Conservation (phyloP, 2,113 vertebrate species). For the Paralichthys olivaceus region DNA sequence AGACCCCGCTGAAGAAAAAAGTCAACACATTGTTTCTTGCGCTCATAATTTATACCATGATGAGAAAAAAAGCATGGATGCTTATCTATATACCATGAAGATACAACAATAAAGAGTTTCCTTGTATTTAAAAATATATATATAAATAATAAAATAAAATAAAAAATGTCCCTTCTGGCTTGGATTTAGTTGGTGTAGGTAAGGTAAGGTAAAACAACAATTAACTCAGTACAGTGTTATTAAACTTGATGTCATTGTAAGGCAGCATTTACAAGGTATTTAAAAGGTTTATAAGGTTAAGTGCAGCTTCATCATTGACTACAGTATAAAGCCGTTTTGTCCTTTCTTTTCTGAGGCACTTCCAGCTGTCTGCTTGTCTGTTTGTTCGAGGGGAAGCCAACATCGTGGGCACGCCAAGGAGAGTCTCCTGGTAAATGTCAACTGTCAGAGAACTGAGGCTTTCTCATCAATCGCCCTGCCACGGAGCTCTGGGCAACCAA, state of each 20-base stretch:
- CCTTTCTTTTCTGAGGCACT: conserved; percentile 40
- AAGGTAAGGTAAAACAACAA: neutral
- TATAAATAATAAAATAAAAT: neutral
- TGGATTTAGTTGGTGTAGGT: neutral
- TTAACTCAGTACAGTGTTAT: neutral
- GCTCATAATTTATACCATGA: too few relatives aligned
- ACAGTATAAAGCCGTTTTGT: conserved; percentile 5
- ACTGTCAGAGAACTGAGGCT: conserved; percentile 83
- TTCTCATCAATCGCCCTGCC: conserved; percentile 83
- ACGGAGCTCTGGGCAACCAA: conserved; percentile 64
- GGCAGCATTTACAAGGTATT: neutral
- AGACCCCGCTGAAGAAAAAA: neutral
- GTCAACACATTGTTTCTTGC: neutral
- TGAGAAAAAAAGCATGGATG: too few relatives aligned
- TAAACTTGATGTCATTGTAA: neutral
- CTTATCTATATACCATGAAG: too few relatives aligned
- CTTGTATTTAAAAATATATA: neutral
- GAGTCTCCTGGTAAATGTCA: conserved; percentile 88
- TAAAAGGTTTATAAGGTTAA: neutral
- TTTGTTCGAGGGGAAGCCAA: conserved; percentile 85
- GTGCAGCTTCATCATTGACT: conserved; percentile 3
- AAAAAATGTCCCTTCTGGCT: neutral
- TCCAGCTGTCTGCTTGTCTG: conserved; percentile 68
- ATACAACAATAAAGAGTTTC: neutral
- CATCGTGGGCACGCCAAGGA: conserved; percentile 86